Conservation (phyloP, 2,113 vertebrate species). For the Corythaeola cristata region DNA sequence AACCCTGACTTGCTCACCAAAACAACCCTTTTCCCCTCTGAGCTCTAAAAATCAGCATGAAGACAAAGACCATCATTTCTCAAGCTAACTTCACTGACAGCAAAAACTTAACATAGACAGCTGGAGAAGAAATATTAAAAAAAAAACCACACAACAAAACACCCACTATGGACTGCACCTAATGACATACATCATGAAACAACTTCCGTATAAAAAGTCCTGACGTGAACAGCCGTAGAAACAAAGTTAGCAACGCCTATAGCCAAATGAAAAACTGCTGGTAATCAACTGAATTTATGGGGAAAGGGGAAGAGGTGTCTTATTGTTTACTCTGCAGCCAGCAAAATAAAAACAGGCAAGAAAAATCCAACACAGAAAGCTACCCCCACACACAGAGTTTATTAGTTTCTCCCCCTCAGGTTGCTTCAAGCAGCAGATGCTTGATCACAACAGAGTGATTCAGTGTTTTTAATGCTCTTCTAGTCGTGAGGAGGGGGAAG, state of each 20-base stretch:
- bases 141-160: neutral
- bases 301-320: neutral
- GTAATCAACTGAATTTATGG: neutral
- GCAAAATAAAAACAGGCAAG: slow-evolving; percentile 19
- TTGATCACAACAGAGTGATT: slow-evolving; percentile 4
- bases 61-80: neutral
- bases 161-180: neutral
- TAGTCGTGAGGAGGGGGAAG: too few relatives aligned
- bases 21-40: neutral
- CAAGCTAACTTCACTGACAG: neutral
- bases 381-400: neutral
- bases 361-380: neutral
- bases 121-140: neutral
- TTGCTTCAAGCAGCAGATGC: neutral
- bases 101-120: neutral
- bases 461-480: neutral
- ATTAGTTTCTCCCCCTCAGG: neutral
- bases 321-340: neutral
- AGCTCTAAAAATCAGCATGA: neutral
- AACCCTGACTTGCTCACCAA: neutral
- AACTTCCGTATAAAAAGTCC: neutral
- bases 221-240: neutral
- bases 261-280: neutral
- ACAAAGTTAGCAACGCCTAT: neutral
- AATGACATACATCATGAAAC: rapidly evolving